Base-by-base conservation (phyloP, 2,113 vertebrate species). In the Grus americana region DNA sequence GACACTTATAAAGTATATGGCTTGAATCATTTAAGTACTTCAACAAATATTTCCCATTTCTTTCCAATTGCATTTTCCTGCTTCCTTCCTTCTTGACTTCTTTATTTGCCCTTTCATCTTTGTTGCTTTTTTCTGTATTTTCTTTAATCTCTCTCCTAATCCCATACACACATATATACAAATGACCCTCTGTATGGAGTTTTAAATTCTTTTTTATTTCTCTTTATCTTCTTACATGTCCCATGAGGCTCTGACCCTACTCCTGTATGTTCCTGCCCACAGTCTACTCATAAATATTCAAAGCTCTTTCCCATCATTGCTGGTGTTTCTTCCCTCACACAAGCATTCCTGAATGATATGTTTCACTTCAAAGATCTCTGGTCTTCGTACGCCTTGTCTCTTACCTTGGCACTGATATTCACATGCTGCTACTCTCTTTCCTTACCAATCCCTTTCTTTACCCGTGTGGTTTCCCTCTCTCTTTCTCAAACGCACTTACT, bases 251-350 rank as follows among this genome's bases (percentile, higher is more conserved):
- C 47, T 86, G 88, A 94, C 83, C 38, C 30, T 80, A 29, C 50
- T 90, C n/a, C 71, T 79, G 24, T 26, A 83, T 66, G 22, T 61
- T 93, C 34, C 63, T 90, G 57, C 47, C 75, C 5, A 36, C 42
- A 71, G n/a, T 11, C 90, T 80, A 74, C 40, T 93, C 49, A 82
- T 78, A 94, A 96, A 94, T 96, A 93, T 86, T 93, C 55, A 94
- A 95, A 82, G 40, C 4, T 10, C 34, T 81, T 84, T 71, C 10
- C 61, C 40, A 79, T 38, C 44, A 40, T 21, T 91, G 65, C 44
- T 91, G 52, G 29, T 4, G 3, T 46, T 93, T 96, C 44, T 76
- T 86, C 55, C 74, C n/a, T 86, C 42, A 80, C 27, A 73, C 22
- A 86, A 89, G 26, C 42, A 71, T 27, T 89, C 63, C 36, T 71